phyloP scores from a whole-genome alignment of 2,797 vertebrate species.

The Choloepus didactylus region DNA sequence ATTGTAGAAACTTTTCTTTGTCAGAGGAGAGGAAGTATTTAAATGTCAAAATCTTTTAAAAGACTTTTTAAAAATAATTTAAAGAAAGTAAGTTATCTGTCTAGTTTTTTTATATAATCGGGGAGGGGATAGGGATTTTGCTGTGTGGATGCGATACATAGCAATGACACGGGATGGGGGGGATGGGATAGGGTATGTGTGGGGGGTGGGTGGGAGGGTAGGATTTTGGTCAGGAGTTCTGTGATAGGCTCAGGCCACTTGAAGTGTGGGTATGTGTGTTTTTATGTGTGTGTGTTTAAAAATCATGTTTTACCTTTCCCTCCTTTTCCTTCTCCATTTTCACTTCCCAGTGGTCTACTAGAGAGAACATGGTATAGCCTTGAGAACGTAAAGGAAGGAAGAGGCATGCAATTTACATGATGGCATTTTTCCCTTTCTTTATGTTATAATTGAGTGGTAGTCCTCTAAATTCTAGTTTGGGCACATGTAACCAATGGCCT shows the following conservation, averaged over 20 bases:
- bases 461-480: slow-evolving; percentile 69
- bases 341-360: slow-evolving; percentile 64
- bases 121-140: slow-evolving; percentile 76
- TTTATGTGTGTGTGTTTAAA: slow-evolving; percentile 66
- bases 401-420: slow-evolving; percentile 58
- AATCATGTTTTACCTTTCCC: slow-evolving; percentile 78
- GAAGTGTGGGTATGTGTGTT: slow-evolving; percentile 71
- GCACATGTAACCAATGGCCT: slow-evolving; percentile 38
- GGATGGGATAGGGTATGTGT: slow-evolving; percentile 66
- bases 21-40: slow-evolving; percentile 86
- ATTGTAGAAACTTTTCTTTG: slow-evolving; percentile 78
- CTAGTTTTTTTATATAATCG: slow-evolving; percentile 84
- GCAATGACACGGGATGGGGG: slow-evolving; percentile 56
- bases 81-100: slow-evolving; percentile 90
- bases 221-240: slow-evolving; percentile 41
- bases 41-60: slow-evolving; percentile 87
- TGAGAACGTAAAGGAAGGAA: slow-evolving; percentile 68
- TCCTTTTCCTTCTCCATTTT: slow-evolving; percentile 69
- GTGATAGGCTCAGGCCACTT: slow-evolving; percentile 71
- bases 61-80: slow-evolving; percentile 89
- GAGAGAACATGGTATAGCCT: slow-evolving; percentile 68
- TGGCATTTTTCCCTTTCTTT: slow-evolving; percentile 51
- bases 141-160: slow-evolving; percentile 76
- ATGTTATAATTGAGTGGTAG: slow-evolving; percentile 61
- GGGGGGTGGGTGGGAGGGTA: slow-evolving; percentile 65